phyloP scores from a whole-genome alignment of 2,797 vertebrate species.

The Lepilemur ruficaudatus region DNA sequence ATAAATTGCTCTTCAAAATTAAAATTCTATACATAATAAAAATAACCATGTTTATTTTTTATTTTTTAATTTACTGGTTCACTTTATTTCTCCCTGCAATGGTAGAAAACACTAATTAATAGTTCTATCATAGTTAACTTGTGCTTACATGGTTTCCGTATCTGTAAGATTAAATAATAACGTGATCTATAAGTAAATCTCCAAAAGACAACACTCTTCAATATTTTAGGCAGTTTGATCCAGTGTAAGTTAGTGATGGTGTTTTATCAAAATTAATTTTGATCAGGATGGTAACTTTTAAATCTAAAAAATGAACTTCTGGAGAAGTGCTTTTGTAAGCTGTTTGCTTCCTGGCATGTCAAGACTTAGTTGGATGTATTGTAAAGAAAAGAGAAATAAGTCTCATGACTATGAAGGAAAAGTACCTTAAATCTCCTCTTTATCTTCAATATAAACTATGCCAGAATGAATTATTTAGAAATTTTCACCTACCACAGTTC shows the following conservation, averaged over 20 bases:
- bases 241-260: background rate
- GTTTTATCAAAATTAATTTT: slow-evolving; percentile 25
- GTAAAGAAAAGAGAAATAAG: background rate
- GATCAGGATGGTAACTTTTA: slow-evolving; percentile 13
- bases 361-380: background rate
- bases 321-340: background rate
- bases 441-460: background rate
- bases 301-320: slow-evolving; percentile 19
- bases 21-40: slow-evolving; percentile 15
- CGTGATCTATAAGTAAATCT: background rate
- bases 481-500: background rate
- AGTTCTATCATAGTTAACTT: background rate
- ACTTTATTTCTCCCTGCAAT: slow-evolving; percentile 2
- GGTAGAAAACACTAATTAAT: background rate
- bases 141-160: background rate
- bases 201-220: background rate
- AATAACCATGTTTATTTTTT: background rate
- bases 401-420: background rate
- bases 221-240: background rate
- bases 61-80: background rate
- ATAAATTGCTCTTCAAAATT: slow-evolving; percentile 20
- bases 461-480: background rate
- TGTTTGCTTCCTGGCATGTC: background rate
- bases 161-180: slow-evolving; percentile 24
- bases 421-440: background rate